A percentile compares a stretch with the other conserved stretches of the same genome.
Conservation (phyloP, 37 sponge, comb jelly and placozoan species). For the Axinella damicornis region DNA sequence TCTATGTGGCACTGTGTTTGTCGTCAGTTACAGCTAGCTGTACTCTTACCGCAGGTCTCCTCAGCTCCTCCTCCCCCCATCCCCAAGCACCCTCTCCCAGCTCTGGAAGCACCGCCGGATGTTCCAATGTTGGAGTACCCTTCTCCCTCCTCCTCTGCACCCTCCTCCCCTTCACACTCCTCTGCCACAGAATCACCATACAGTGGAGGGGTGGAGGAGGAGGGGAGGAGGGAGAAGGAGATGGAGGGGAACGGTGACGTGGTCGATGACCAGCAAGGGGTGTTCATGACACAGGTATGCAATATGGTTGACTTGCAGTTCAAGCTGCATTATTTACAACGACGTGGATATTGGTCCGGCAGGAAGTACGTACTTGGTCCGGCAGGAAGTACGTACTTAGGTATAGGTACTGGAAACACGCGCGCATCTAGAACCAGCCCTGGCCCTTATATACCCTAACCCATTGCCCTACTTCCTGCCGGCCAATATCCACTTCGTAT, state of each 20-base stretch:
- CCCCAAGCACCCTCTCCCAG: conserved; percentile 57
- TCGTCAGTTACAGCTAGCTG: neutral
- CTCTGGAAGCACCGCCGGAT: conserved; percentile 25
- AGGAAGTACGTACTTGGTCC: too few species aligned
- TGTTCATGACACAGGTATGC: conserved; percentile 80
- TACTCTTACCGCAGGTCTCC: conserved; percentile 48
- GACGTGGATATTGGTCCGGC: too few species aligned
- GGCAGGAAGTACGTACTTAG: too few species aligned
- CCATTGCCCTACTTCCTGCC: too few species aligned
- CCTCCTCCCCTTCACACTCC: conserved; percentile 1
- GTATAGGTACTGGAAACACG: too few species aligned
- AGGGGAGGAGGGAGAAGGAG: neutral
- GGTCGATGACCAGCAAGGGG: conserved; percentile 19
- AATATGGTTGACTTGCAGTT: too few species aligned
- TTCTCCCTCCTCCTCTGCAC: conserved; percentile 2
- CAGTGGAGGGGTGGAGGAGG: conserved; percentile 2
- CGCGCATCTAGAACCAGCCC: too few species aligned
- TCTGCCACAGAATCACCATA: neutral
- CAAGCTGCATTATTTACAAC: too few species aligned
- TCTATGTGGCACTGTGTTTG: neutral
- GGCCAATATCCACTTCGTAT: too few species aligned
- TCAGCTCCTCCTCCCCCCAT: conserved; percentile 65
- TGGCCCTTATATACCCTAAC: too few species aligned
- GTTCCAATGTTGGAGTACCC: neutral
- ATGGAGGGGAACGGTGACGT: neutral